A percentile compares a stretch with the other conserved stretches of the same genome.
Conservation (phyloP, 2,113 vertebrate genomes). For the Lepus europaeus region DNA sequence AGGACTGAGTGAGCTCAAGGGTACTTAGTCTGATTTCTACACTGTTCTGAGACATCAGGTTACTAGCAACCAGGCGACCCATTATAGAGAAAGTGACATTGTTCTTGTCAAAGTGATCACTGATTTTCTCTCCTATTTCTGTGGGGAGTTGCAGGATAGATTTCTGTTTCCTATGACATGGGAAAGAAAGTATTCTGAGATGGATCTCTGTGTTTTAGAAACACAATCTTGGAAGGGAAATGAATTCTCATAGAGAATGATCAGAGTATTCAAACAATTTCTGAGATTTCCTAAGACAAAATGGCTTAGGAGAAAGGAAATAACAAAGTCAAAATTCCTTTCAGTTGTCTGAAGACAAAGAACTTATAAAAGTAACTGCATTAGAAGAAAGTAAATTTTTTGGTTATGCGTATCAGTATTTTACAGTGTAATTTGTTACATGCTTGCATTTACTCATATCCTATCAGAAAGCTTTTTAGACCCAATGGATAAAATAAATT, state of each 20-base stretch:
- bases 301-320: slow-evolving; percentile 30
- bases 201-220: slow-evolving; percentile 66
- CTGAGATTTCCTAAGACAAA: slow-evolving; percentile 41
- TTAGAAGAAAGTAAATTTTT: not conserved
- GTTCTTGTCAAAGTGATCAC: slow-evolving; percentile 76
- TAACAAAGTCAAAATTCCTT: slow-evolving; percentile 18
- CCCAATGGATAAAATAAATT: not conserved
- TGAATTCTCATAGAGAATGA: not conserved
- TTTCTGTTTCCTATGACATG: slow-evolving; percentile 76
- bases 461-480: slow-evolving; percentile 34
- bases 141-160: slow-evolving; percentile 70
- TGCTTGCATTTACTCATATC: not conserved
- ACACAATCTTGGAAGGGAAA: slow-evolving; percentile 49
- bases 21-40: slow-evolving; percentile 52
- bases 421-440: not conserved
- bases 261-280: slow-evolving; percentile 45
- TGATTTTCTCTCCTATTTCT: slow-evolving; percentile 80
- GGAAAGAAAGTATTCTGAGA: not conserved
- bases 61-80: slow-evolving; percentile 56
- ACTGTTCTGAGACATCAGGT: slow-evolving; percentile 61
- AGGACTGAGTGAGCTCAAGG: not conserved
- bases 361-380: not conserved
- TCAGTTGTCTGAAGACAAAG: slow-evolving; percentile 15
- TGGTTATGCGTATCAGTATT: not conserved
- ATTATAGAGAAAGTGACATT: slow-evolving; percentile 61